Base-by-base conservation (phyloP, 2,113 vertebrate genomes). In the Menidia beryllina region DNA sequence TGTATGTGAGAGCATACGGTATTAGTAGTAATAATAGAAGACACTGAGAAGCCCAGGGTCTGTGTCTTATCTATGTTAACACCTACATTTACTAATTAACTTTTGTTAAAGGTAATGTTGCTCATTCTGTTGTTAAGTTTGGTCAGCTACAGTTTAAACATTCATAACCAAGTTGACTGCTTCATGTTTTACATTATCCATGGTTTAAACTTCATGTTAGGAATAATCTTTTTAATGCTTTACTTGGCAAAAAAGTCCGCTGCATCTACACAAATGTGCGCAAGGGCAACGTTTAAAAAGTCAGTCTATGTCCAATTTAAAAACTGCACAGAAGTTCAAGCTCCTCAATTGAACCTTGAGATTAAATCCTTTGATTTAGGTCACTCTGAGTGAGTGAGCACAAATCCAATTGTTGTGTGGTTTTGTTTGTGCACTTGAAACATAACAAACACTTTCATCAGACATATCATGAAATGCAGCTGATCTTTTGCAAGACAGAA, bases 401-500 rank as follows among this genome's bases (percentile, higher is more conserved):
- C 34, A 19, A 24, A 36, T 36, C 24, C n/a, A 7, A 2, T 21
- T 10, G 19, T 45, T 45, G 2, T 19, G 14, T 12, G 2, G 41
- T n/a, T 7, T 25, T 47, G 2, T 45, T 6, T 30, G 9, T 26
- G 20, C 20, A 58, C 38, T 48, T 34, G 15, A 51, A 59, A 27
- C 20, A 34, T 5, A 17, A 12, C 6, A 12, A 43, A 43, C 4
- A 17, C 14, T 5, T 1, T 34, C 7, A 10, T 34, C 30, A 34
- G 30, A 43, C 2, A 14, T 17, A 45, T 45, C 15, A 30, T 68
- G 21, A 25, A 45, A 53, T 38, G 54, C 6, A 23, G 15, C 17
- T 53, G 26, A 48, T 54, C 27, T 25, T n/a, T 54, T 25, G 38
- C 1, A 20, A 25, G 47, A 26, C 24, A 62, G 53, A 68, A 51